Evolutionary conservation across 2,888 invertebrate species (phyloP).

Genomic region (Cerceris ruficornis): DNA sequence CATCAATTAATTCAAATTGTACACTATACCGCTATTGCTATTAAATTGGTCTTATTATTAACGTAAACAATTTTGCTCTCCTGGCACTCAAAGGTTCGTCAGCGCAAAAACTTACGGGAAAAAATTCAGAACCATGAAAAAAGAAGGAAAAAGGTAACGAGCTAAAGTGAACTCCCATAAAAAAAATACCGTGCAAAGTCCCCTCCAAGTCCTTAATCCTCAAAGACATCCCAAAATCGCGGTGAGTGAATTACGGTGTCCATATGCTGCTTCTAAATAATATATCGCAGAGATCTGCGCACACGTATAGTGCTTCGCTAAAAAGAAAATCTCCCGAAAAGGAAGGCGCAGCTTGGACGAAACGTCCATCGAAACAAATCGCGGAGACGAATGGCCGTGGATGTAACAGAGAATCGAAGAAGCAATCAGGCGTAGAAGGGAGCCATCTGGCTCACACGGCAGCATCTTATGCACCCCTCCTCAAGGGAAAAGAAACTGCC

Average conservation of each 20-base stretch:
- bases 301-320: neutral
- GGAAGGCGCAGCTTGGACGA: slow-evolving; percentile 9
- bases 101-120: no score
- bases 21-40: no score
- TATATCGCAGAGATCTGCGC: slow-evolving; percentile 1
- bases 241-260: neutral
- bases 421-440: slow-evolving; percentile 7
- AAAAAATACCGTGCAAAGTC: neutral
- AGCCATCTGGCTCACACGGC: slow-evolving; percentile 38
- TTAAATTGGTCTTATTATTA: no score
- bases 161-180: neutral
- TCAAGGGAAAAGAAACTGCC: slow-evolving; percentile 37
- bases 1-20: no score
- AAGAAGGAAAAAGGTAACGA: no score
- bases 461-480: slow-evolving; percentile 29
- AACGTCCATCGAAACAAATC: slow-evolving; percentile 27
- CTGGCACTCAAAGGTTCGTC: no score
- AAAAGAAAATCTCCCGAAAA: slow-evolving; percentile 1
- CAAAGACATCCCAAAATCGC: neutral
- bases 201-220: neutral
- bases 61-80: no score
- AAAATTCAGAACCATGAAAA: no score
- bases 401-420: slow-evolving; percentile 33
- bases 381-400: slow-evolving; percentile 33
- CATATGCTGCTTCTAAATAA: slow-evolving; percentile 1